A percentile compares a stretch with the other conserved stretches of the same genome.
phyloP scores from a whole-genome alignment of 2,797 vertebrate species.

The Ctenopoma multispine region DNA sequence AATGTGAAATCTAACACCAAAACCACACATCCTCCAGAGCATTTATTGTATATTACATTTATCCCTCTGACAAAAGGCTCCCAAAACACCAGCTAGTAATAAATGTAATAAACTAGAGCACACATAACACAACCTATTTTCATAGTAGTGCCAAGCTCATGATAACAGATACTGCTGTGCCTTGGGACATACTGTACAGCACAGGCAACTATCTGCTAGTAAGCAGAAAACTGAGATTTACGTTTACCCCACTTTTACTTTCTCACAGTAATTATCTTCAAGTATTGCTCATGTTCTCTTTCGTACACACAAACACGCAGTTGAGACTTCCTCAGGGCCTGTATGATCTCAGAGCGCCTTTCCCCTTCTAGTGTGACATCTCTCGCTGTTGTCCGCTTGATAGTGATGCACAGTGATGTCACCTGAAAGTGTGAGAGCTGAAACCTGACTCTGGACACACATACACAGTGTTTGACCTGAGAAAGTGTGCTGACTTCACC shows the following conservation, averaged over 20 bases:
- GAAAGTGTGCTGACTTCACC: background rate
- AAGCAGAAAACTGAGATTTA: constrained; percentile 16
- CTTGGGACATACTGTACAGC: background rate
- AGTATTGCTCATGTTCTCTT: constrained; percentile 3
- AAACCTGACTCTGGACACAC: constrained; percentile 53
- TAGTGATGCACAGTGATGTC: constrained; percentile 65
- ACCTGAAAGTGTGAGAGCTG: constrained; percentile 62
- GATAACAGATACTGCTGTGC: background rate
- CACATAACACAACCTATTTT: background rate
- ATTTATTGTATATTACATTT: background rate
- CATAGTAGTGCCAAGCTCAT: background rate
- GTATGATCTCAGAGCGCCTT: constrained; percentile 62
- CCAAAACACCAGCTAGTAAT: background rate
- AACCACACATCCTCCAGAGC: background rate
- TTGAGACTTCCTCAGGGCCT: constrained; percentile 44
- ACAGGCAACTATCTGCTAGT: background rate
- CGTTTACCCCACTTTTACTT: constrained; percentile 17
- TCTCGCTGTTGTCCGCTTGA: constrained; percentile 60
- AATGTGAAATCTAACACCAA: background rate
- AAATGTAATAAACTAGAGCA: background rate
- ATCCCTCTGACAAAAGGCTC: background rate
- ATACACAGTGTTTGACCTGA: constrained; percentile 21
- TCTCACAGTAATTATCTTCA: constrained; percentile 32
- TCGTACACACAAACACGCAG: constrained; percentile 3
- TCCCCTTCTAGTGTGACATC: constrained; percentile 73